Evolutionary conservation across 2,888 invertebrate species (phyloP).

Genomic region (Stramonita haemastoma): DNA sequence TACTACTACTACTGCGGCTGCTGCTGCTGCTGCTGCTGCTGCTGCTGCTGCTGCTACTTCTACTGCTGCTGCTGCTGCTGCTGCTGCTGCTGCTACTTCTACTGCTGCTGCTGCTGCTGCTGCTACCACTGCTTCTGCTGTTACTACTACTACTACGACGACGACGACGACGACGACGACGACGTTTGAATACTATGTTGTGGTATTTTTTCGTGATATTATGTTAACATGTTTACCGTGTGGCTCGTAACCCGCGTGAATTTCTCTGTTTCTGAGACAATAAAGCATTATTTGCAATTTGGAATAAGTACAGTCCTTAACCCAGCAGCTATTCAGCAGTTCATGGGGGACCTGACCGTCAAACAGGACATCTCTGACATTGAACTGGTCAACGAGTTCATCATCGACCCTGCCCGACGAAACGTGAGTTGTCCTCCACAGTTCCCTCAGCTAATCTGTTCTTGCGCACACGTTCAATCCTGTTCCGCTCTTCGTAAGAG

Average conservation of each 20-base stretch:
- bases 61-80: constrained; percentile 28
- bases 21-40: constrained; percentile 21
- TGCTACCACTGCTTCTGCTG: too few species aligned
- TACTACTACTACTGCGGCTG: constrained; percentile 14
- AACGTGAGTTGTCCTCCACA: constrained; percentile 57
- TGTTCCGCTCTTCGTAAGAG: too few species aligned
- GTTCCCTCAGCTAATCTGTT: too few species aligned
- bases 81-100: constrained; percentile 29
- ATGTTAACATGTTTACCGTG: too few species aligned
- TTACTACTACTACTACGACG: too few species aligned
- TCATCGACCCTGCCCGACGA: constrained; percentile 66
- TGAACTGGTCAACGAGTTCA: constrained; percentile 58
- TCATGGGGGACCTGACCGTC: constrained; percentile 62
- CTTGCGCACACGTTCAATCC: too few species aligned
- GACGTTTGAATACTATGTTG: too few species aligned
- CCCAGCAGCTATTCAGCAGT: constrained; percentile 63
- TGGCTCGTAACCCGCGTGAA: too few species aligned
- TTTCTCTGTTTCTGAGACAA: too few species aligned
- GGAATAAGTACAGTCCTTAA: constrained; percentile 52
- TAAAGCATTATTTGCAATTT: too few species aligned
- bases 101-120: neutral
- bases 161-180: too few species aligned
- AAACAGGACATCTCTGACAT: constrained; percentile 55
- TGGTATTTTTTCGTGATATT: too few species aligned
- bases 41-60: constrained; percentile 34